phyloP scores from a whole-genome alignment of 2,113 vertebrate species.

The Peromyscus leucopus region DNA sequence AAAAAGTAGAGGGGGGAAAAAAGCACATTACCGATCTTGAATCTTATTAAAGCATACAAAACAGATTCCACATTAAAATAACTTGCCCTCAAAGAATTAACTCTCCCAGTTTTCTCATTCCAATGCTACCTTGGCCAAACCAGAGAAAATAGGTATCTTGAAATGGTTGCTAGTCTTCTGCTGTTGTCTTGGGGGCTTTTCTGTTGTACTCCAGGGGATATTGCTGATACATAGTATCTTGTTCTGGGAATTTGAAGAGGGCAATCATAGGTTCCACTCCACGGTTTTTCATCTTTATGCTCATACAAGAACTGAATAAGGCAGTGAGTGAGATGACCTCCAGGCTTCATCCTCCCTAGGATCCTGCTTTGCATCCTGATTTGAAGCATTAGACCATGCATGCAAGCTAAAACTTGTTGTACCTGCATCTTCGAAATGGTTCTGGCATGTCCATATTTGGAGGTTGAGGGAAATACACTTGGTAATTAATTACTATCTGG shows the following conservation, averaged over 20 bases:
- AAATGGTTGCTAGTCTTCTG: neutral
- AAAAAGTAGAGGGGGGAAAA: neutral
- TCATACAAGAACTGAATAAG: neutral
- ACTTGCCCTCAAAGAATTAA: neutral
- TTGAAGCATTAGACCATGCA: neutral
- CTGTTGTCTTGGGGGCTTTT: neutral
- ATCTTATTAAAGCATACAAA: slow-evolving; percentile 50
- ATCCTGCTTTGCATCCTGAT: neutral
- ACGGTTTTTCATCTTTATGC: slow-evolving; percentile 36
- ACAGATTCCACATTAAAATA: slow-evolving; percentile 53
- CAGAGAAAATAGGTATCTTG: neutral
- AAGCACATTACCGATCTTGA: neutral
- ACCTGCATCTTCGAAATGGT: neutral
- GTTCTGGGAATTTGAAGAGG: slow-evolving; percentile 62
- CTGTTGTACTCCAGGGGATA: neutral
- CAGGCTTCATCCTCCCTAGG: neutral
- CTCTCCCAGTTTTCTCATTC: neutral
- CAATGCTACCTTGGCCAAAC: neutral
- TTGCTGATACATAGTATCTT: slow-evolving; percentile 57
- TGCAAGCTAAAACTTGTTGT: neutral
- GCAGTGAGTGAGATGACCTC: neutral
- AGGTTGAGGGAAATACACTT: neutral
- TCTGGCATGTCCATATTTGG: neutral
- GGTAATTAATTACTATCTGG: slow-evolving; percentile 66
- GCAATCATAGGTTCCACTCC: slow-evolving; percentile 2